These are phyloP conservation scores for Dreissena rostriformis DNA, from an alignment of 1,140 invertebrate genomes.

Conservation along the genomic window DNA sequence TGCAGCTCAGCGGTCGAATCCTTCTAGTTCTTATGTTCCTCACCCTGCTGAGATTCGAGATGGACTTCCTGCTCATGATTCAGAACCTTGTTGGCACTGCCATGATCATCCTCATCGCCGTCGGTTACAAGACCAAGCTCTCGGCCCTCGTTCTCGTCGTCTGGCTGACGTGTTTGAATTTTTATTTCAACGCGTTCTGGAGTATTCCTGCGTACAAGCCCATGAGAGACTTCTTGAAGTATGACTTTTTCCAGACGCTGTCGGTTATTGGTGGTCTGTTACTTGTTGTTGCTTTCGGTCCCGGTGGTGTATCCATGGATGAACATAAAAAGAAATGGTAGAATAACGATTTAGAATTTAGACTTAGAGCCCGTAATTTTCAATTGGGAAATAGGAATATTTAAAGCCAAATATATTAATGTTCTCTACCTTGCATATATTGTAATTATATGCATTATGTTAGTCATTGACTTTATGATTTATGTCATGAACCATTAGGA, in stretches of 20 bases:
- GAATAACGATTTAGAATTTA: too few species aligned
- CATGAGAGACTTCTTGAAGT: constrained; percentile 99
- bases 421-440: too few species aligned
- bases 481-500: too few species aligned
- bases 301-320: constrained; percentile 98
- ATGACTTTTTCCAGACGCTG: constrained; percentile 99
- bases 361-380: too few species aligned
- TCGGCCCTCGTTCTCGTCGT: constrained; percentile 96
- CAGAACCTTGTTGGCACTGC: constrained; percentile 96
- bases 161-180: constrained; percentile 94
- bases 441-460: too few species aligned
- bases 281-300: constrained; percentile 98
- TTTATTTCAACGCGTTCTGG: constrained; percentile 99
- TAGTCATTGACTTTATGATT: too few species aligned
- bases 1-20: constrained; percentile 97
- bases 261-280: constrained; percentile 99
- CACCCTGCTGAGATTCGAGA: constrained; percentile 95
- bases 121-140: constrained; percentile 99
- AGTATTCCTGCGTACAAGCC: constrained; percentile 96
- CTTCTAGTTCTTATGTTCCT: constrained; percentile 99
- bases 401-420: too few species aligned
- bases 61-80: constrained; percentile 85
- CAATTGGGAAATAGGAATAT: too few species aligned
- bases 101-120: constrained; percentile 97
- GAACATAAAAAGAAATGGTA: constrained; percentile 99